A percentile compares a stretch with the other conserved stretches of the same genome.
Evolutionary conservation across 1,140 invertebrate species (phyloP).

Genomic region (Danaus plexippus): DNA sequence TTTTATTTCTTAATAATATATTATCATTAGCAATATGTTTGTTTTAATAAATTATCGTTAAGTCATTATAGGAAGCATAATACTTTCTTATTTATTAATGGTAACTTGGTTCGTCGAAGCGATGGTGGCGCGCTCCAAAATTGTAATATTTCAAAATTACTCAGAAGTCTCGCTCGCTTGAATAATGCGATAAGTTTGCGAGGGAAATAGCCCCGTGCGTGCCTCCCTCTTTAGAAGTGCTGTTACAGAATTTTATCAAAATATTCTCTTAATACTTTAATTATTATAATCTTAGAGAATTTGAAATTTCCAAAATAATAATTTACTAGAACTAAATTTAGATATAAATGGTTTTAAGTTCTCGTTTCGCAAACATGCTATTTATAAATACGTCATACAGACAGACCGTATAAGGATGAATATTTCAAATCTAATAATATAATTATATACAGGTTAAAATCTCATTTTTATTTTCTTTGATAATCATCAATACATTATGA

Average conservation of each 20-base stretch:
- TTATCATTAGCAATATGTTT: not conserved
- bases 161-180: constrained; percentile 67
- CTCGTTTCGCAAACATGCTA: no score
- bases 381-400: no score
- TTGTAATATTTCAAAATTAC: constrained; percentile 73
- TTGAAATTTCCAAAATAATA: no score
- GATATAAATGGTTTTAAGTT: no score
- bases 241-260: constrained; percentile 56
- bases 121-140: constrained; percentile 54
- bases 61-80: constrained; percentile 1
- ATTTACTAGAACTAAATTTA: no score
- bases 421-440: no score
- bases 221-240: constrained; percentile 61
- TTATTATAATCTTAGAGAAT: no score
- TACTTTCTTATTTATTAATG: constrained; percentile 18
- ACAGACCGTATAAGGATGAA: no score
- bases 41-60: not conserved
- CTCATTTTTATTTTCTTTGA: no score
- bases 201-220: constrained; percentile 51
- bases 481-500: no score
- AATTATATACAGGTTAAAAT: no score
- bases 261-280: constrained; percentile 38
- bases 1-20: no score
- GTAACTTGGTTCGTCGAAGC: constrained; percentile 40
- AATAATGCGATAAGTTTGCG: constrained; percentile 67